Base-by-base conservation (phyloP, 2,888 invertebrate genomes). In the Erynnis tages region DNA sequence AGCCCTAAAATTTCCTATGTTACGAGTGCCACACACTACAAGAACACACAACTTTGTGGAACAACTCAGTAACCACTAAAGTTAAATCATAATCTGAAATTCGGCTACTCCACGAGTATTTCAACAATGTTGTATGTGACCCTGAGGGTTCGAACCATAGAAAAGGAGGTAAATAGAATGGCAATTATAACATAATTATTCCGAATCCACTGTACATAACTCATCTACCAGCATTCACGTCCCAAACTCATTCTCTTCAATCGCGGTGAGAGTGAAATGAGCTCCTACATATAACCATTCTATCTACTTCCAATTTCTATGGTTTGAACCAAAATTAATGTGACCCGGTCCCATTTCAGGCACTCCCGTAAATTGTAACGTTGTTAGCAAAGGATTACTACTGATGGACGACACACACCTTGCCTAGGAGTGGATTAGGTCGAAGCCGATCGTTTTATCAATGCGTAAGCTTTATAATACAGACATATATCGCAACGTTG, bases 321-420 rank as follows among this genome's bases (percentile, higher is more conserved):
- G 45, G 25, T 25, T 23, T 17, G 16, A 11, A 4, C 35, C 25
- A 2, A 35, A 35, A 46, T 35, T 46, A 46, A 46, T 46, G 46
- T 25, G 46, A 4, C 10, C 25, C 46, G 27, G 17, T 13, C 27
- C 25, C 25, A 27, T 46, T 46, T 46, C 37, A 7, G 27, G 27
- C 46, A 35, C 27, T 35, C 37, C 25, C 35, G 27, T 46, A 46
- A 17, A 46, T 46, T 46, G 35, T 37, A 46, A 46, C 27, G 35
- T 46, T 37, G 46, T 46, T 35, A 46, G 23, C 35, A 19, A 35
- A 37, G 46, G 35, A 46, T 46, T 46, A 46, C 35, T 27, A 19
- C 5, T 46, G 46, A 35, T 21, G 46, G 35, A 25, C 35, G 46
- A 27, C 35, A 46, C 35, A 35, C 46, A 11, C 27, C 46, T 35